Evolutionary conservation across 2,888 invertebrate species (phyloP).

Genomic region (Empis stercorea): DNA sequence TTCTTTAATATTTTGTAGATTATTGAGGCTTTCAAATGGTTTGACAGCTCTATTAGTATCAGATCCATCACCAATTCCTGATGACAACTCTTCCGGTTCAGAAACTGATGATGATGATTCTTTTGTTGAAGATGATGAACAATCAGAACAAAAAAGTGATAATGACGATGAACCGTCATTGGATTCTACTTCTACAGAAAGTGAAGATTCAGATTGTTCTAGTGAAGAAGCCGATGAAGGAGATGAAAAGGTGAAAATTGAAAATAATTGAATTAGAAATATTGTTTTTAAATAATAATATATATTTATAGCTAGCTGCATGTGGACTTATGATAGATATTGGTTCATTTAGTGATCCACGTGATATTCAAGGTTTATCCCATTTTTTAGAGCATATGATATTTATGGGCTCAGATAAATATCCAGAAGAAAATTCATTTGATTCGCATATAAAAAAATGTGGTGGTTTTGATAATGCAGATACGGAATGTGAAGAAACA

Average conservation of each 20-base stretch:
- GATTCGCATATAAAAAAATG: constrained; percentile 69
- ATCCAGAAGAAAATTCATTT: constrained; percentile 73
- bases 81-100: constrained; percentile 20
- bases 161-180: constrained; percentile 15
- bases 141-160: background rate
- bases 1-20: constrained; percentile 33
- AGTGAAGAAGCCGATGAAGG: constrained; percentile 19
- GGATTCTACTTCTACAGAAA: constrained; percentile 17
- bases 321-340: constrained; percentile 63
- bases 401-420: constrained; percentile 88
- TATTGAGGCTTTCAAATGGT: constrained; percentile 54
- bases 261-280: constrained; percentile 11
- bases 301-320: constrained; percentile 42
- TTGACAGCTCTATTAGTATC: constrained; percentile 59
- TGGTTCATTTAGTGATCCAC: constrained; percentile 67
- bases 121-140: constrained; percentile 15
- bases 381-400: constrained; percentile 86
- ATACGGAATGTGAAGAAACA: constrained; percentile 77
- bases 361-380: constrained; percentile 66
- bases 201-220: constrained; percentile 17
- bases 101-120: constrained; percentile 13
- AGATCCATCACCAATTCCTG: constrained; percentile 39
- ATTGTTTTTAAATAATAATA: constrained; percentile 7
- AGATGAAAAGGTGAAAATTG: constrained; percentile 16
- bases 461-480: constrained; percentile 78